Base-by-base conservation (phyloP, 2,888 invertebrate genomes). In the Octodonta nipae region DNA sequence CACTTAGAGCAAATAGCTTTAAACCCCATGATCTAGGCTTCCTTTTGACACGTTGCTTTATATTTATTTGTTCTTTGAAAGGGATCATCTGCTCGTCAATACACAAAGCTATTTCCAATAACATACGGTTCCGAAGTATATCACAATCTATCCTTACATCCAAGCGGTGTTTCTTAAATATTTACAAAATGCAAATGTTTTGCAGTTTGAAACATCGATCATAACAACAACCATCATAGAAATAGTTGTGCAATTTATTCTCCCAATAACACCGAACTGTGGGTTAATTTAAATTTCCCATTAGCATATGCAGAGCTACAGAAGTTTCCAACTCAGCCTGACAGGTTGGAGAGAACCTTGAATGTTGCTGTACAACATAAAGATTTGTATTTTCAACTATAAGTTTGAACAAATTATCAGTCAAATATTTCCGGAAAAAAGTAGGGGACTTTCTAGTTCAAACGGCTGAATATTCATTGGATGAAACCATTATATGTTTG, bases 171-270 rank as follows among this genome's bases (percentile, higher is more conserved):
- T 26, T 30, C 27, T 13, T 24, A 13, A 34, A 26, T 29, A 26
- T 43, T 28, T 8, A 43, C 43, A 38, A 46, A 39, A 37, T 46
- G 46, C n/a, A 45, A 28, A 39, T 37, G 27, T 25, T 42, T 27
- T 17, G 25, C 10, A 47, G 29, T 39, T 45, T 43, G 13, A 15
- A 41, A 40, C 46, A 47, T 15, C 45, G 6, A 36, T 10, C 44
- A 47, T 47, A 14, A 22, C 39, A 8, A 43, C 33, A n/a, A 37
- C 17, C 13, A 45, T 39, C 8, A 39, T 12, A n/a, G 37, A 35
- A 16, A 47, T n/a, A n/a, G n/a, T n/a, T 29, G 8, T 15, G 7
- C 10, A 44, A 33, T 28, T 40, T 33, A 10, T 16, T 20, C 13
- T 43, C 33, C 44, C 45, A 47, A 26, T 45, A 47, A 33, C 17